Evolutionary conservation across 2,888 invertebrate genomes (phyloP).

Genomic region (Dexiosoma caninum): DNA sequence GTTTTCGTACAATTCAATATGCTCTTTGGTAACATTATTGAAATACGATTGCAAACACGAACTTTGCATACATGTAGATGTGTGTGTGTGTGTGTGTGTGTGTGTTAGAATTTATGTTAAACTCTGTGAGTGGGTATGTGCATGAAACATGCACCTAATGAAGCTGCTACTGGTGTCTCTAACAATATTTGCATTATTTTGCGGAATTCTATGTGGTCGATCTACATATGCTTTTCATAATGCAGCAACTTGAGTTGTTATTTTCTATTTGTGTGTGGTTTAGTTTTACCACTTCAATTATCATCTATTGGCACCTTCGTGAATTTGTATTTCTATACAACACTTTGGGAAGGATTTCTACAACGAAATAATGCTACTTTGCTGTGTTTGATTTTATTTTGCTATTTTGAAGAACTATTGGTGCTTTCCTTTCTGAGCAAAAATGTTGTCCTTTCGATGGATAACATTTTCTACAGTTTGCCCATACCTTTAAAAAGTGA

Average conservation of each 20-base stretch:
- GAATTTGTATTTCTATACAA: not conserved
- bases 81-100: constrained; percentile 1
- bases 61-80: not conserved
- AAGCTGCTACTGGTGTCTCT: not conserved
- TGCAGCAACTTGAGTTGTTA: not conserved
- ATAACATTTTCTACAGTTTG: no score
- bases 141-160: constrained; percentile 1
- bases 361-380: no score
- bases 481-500: no score
- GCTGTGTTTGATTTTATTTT: no score
- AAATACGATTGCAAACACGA: constrained; percentile 3
- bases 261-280: constrained; percentile 17
- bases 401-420: no score
- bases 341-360: not conserved
- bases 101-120: no score
- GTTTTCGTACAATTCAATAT: not conserved
- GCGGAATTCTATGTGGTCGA: not conserved
- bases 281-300: constrained; percentile 1
- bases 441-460: no score
- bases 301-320: constrained; percentile 17
- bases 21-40: constrained; percentile 5
- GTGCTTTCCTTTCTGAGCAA: no score
- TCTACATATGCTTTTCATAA: constrained; percentile 4
- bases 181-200: constrained; percentile 23
- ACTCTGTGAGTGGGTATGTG: no score